Base-by-base conservation (phyloP, 2,888 invertebrate species). In the Drosophila buzzatii region DNA sequence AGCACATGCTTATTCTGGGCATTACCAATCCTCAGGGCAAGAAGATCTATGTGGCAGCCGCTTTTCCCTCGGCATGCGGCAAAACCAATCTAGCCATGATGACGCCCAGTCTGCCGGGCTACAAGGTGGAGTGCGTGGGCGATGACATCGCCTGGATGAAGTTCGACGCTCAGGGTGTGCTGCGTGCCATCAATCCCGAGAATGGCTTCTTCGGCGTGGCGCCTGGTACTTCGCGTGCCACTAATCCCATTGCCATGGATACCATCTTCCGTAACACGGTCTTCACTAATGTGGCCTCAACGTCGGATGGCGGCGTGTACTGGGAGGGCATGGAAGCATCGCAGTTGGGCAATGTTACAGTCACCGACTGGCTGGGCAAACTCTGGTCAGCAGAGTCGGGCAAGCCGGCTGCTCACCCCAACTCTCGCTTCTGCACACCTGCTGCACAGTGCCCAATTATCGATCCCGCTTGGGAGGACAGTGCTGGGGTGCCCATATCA, bases 101-200 rank as follows among this genome's bases (percentile, higher is more conserved):
- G 96, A 97, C 96, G 2, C 98, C 99, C 0, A 95, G 97, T 0
- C 93, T 99, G 49, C 98, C 99, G 0, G 99, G 99, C 5, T 98
- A 97, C 93, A 97, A 97, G 91, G 92, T 98, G 60, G 97, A 98
- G 92, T 98, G 98, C 90, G 98, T 98, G 0, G 99, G 99, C 0
- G 99, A 99, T 91, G 99, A 99, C 91, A 99, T 99, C 80, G 99
- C 99, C 0, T 99, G 99, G 99, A 98, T 99, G 98, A 96, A 96
- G 91, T 98, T 98, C 91, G 98, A 98, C 81, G 94, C 94, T 14
- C 94, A 96, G 35, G 99, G 99, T 0, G 96, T 96, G 39, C 94
- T 99, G 35, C 94, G 98, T 62, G 99, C 99, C 4, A 99, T 99
- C 81, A 99, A 99, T 92, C 99, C 99, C 0, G 99, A 99, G 93